Evolutionary conservation across 2,113 vertebrate genomes (phyloP), one percentile per base, ranked within the genome.

Genomic region (Theristicus caerulescens): DNA sequence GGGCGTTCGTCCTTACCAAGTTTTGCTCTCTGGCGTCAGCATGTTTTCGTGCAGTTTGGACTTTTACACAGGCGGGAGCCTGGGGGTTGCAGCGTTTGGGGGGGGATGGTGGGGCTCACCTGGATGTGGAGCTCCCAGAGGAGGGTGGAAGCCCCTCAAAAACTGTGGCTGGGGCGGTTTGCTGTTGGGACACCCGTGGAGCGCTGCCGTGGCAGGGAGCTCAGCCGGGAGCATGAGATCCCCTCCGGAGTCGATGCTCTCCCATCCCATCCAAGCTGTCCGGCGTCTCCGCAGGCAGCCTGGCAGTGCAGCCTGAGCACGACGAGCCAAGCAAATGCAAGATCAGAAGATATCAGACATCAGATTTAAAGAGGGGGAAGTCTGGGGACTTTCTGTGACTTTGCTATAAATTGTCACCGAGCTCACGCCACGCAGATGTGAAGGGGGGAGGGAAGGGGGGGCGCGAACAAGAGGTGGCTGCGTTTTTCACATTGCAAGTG

Each of bases 41-140:
- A 5, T 0, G 0, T 9, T 78, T 65, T 34, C 2, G 1, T 15
- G 36, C 0, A 0, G 10, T 46, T 77, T 57, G 92, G 36, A 20
- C 7, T 54, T 71, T 71, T 38, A 7, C 36, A 3, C 14, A 8
- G 3, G 16, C 0, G 0, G 42, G 27, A 71, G 5, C 44, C 8
- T 8, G 67, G 40, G 25, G 62, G 6, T 49, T 24, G 2, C 0
- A 13, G 90, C 52, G 31, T 55, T 40, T 29, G 15, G 9, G 36
- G 27, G 27, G 11, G 29, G 29, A 2, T 5, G 29, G 11, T 29
- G 58, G 54, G 10, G 47, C 24, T 85, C 51, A 16, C 34, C 22
- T n/a, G 38, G 54, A 11, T 46, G 26, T 42, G 77, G 55, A 74
- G 46, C 40, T 51, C 62, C 22, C 49, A 69, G 46, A 31, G 49